Evolutionary conservation across 2,797 vertebrate genomes (phyloP).

Genomic region (Leuciscus waleckii): DNA sequence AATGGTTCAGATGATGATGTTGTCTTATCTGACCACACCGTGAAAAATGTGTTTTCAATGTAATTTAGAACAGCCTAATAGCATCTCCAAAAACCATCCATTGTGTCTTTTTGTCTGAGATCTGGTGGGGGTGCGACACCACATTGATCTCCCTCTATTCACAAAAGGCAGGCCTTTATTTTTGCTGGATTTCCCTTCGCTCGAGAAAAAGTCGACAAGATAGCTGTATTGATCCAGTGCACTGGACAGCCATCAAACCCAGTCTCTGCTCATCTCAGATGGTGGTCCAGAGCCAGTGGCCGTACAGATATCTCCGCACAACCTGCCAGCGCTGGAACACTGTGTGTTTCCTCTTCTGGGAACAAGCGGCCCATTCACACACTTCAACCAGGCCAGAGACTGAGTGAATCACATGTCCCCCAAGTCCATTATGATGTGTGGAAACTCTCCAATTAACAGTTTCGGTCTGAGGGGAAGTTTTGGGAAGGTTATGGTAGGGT

Average conservation of each 20-base stretch:
- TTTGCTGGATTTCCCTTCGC: slow-evolving; percentile 55
- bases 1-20: slow-evolving; percentile 6
- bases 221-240: slow-evolving; percentile 55
- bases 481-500: not conserved
- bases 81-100: slow-evolving; percentile 34
- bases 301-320: slow-evolving; percentile 44
- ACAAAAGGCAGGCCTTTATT: slow-evolving; percentile 39
- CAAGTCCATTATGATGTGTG: slow-evolving; percentile 12
- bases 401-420: slow-evolving; percentile 33
- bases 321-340: slow-evolving; percentile 46
- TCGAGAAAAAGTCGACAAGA: slow-evolving; percentile 58
- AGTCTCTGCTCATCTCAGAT: slow-evolving; percentile 56
- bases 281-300: slow-evolving; percentile 50
- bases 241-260: slow-evolving; percentile 59
- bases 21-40: slow-evolving; percentile 9
- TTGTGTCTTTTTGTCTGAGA: slow-evolving; percentile 34
- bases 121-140: slow-evolving; percentile 27
- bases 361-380: slow-evolving; percentile 30
- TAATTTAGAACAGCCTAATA: slow-evolving; percentile 37
- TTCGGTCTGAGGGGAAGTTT: not conserved
- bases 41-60: slow-evolving; percentile 8
- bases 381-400: slow-evolving; percentile 32
- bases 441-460: slow-evolving; percentile 17
- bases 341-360: slow-evolving; percentile 15
- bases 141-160: slow-evolving; percentile 54